Conservation (phyloP, 2,797 vertebrate species). For the Gouania willdenowi region DNA sequence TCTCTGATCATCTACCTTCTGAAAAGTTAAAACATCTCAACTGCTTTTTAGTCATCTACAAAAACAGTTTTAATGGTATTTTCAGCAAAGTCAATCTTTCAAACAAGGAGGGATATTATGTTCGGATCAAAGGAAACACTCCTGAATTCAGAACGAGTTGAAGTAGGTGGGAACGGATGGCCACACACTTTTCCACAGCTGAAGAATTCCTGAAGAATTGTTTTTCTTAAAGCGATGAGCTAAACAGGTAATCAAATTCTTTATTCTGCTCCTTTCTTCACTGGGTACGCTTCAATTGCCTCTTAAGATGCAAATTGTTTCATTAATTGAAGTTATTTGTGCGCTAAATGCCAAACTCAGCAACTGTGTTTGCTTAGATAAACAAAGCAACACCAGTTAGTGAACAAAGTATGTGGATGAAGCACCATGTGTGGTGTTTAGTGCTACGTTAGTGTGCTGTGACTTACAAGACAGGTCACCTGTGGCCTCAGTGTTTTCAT, state of each 20-base stretch:
- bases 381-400: constrained; percentile 49
- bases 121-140: too few relatives aligned
- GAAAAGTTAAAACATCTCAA: too few relatives aligned
- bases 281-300: constrained; percentile 56
- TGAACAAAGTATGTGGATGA: too few relatives aligned
- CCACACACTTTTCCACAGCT: constrained; percentile 24
- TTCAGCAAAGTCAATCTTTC: too few relatives aligned
- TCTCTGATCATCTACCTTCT: too few relatives aligned
- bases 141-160: constrained; percentile 15
- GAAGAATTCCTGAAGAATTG: constrained; percentile 11
- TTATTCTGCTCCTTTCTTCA: constrained; percentile 55
- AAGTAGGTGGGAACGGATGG: constrained; percentile 21
- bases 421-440: too few relatives aligned
- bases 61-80: too few relatives aligned
- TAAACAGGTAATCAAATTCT: constrained; percentile 45
- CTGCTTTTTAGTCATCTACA: too few relatives aligned
- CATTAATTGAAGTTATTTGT: constrained; percentile 60
- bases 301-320: constrained; percentile 73
- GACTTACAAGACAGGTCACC: too few relatives aligned
- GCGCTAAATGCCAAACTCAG: constrained; percentile 44
- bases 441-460: too few relatives aligned
- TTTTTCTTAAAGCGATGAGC: constrained; percentile 22
- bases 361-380: constrained; percentile 55
- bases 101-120: too few relatives aligned
- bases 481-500: too few relatives aligned